Conservation (phyloP, 2,113 vertebrate species). For the Phalacrocorax aristotelis region DNA sequence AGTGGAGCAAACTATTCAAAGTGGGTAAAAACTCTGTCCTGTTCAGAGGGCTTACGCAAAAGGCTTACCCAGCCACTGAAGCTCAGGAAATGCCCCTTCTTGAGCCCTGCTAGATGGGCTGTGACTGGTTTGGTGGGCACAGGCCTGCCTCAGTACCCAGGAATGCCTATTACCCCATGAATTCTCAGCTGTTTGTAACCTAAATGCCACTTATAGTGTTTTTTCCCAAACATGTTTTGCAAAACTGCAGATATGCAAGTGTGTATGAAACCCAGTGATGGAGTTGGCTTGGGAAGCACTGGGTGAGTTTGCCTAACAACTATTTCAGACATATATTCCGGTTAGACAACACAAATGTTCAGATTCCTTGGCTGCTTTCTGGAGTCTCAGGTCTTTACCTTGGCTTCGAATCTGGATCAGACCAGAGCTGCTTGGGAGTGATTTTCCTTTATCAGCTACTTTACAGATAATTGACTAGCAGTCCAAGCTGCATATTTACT, state of each 20-base stretch:
- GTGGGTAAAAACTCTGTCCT: neutral
- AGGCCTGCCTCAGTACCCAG: neutral
- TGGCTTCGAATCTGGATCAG: conserved; percentile 16
- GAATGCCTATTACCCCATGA: neutral
- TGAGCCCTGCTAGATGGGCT: neutral
- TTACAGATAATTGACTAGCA: conserved; percentile 30
- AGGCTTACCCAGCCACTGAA: neutral
- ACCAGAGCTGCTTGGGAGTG: conserved; percentile 21
- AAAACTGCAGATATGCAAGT: neutral
- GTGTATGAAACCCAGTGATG: neutral
- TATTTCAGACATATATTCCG: neutral
- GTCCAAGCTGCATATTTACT: neutral
- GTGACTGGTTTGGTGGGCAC: neutral
- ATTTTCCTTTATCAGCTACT: conserved; percentile 41
- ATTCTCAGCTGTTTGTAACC: neutral
- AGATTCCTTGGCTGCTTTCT: conserved; percentile 30
- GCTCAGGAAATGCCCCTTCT: neutral
- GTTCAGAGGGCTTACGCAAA: neutral
- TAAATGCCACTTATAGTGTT: neutral
- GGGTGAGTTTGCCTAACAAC: neutral
- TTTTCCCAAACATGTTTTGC: neutral
- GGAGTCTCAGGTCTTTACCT: neutral
- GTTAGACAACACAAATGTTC: neutral
- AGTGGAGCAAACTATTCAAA: neutral
- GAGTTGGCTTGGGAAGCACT: neutral